Base-by-base conservation (phyloP, 2,797 vertebrate genomes). In the Kryptopterus vitreolus region DNA sequence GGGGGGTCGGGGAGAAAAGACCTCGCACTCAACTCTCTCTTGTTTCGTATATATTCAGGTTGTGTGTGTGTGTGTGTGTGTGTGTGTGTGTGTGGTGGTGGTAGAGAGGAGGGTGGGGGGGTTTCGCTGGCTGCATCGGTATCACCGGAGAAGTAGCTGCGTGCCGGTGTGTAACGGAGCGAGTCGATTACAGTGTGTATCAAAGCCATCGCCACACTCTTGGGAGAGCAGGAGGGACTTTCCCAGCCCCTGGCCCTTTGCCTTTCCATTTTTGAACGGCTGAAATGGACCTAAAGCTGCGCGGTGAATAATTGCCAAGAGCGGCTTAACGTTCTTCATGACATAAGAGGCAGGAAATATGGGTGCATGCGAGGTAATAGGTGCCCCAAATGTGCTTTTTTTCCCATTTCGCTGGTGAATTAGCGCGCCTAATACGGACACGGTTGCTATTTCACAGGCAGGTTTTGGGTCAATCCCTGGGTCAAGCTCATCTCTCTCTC, bases 131-230 rank as follows among this genome's bases (percentile, higher is more conserved):
- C 75, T 72, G 59, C 9, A 4, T 68, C 24, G 59, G 76, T 78
- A 72, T 72, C 75, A 77, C 81, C 76, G 70, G 81, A 82, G 81
- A 82, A 78, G 76, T 66, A 71, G 76, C 81, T 73, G 81, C 69
- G 61, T 78, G 76, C 81, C 76, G 76, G 76, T 78, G 81, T 78
- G 76, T 72, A 82, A 78, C 81, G 68, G 69, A 82, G 76, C 53
- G 69, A 74, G 52, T 61, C 71, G 59, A 81, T 86, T 86, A 82
- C 55, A 82, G 82, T 78, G 69, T 85, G 81, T 85, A 81, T 86
- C 73, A 80, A 86, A 81, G 72, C n/a, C 57, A 86, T 86, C 74
- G 74, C 43, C 62, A 82, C 73, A 76, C 79, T 80, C 76, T 80
- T 70, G 43, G 24, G 77, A 79, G 84, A 72, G 35, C 62, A 22